A percentile compares a stretch with the other conserved stretches of the same genome.
Conservation (phyloP, 1,140 invertebrate species). For the Bombus impatiens region DNA sequence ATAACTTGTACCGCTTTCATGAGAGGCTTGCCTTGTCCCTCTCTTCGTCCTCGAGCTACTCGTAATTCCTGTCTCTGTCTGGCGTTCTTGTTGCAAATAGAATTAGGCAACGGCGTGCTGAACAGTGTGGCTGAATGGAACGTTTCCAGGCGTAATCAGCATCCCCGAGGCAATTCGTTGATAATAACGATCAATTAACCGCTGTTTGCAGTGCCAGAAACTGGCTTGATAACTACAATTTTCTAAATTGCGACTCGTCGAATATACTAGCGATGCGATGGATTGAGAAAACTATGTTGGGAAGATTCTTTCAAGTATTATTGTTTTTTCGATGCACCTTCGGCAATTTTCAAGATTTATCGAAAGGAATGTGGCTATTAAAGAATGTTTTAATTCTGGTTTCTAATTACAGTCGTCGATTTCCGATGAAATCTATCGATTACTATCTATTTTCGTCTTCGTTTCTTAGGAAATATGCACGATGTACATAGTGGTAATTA, state of each 20-base stretch:
- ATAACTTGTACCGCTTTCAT: constrained; percentile 44
- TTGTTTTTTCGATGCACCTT: background rate
- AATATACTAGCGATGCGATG: background rate
- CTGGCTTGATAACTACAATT: background rate
- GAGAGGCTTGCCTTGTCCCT: background rate
- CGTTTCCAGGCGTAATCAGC: constrained; percentile 23
- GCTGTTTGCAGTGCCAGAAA: constrained; percentile 12
- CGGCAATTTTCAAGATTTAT: background rate
- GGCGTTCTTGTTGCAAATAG: constrained; percentile 19
- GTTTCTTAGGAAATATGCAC: too few relatives aligned
- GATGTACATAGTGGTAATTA: too few relatives aligned
- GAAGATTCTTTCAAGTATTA: background rate
- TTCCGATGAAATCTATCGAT: background rate
- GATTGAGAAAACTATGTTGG: background rate
- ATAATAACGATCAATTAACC: constrained; percentile 43
- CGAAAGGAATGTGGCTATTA: background rate
- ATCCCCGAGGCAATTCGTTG: constrained; percentile 4
- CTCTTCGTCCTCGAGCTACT: background rate
- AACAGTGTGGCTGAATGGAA: constrained; percentile 34
- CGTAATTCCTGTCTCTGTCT: background rate
- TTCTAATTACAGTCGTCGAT: background rate
- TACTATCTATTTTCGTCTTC: too few relatives aligned
- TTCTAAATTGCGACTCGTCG: constrained; percentile 13
- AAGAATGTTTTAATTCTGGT: background rate
- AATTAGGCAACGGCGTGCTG: constrained; percentile 32